These are phyloP conservation scores for Ypsolopha sequella DNA, from an alignment of 2,888 invertebrate genomes.

Conservation along the genomic window DNA sequence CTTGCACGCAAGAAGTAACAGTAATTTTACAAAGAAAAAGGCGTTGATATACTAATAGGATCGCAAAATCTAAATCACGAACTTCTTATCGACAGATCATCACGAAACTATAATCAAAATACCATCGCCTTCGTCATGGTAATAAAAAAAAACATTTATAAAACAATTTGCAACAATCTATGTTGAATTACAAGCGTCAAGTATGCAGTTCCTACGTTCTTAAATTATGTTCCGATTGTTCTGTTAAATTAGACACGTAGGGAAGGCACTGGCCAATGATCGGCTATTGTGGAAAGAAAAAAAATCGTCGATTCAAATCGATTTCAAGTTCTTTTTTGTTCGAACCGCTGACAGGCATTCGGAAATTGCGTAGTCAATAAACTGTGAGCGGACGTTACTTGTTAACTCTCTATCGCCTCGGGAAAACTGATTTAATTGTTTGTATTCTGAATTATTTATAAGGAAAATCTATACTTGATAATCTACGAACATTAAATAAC, in stretches of 20 bases:
- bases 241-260: slow-evolving; percentile 35
- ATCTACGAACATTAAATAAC: too few species aligned
- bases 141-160: neutral
- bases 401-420: neutral
- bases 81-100: slow-evolving; percentile 5
- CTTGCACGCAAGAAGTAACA: too few species aligned
- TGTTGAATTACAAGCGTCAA: slow-evolving; percentile 1
- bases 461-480: too few species aligned
- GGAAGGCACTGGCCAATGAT: slow-evolving; percentile 18
- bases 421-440: neutral
- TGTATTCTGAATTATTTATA: neutral
- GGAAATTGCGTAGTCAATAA: slow-evolving; percentile 1
- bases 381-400: neutral
- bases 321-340: neutral
- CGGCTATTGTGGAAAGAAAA: neutral
- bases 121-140: neutral
- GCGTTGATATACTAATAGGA: neutral
- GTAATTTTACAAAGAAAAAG: too few species aligned
- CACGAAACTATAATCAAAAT: slow-evolving; percentile 1
- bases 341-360: neutral
- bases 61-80: slow-evolving; percentile 7
- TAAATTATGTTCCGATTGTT: slow-evolving; percentile 18
- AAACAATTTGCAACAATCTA: neutral
- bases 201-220: neutral
- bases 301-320: slow-evolving; percentile 1